Evolutionary conservation across 2,888 invertebrate genomes (phyloP).

Genomic region (Craniophora ligustri): DNA sequence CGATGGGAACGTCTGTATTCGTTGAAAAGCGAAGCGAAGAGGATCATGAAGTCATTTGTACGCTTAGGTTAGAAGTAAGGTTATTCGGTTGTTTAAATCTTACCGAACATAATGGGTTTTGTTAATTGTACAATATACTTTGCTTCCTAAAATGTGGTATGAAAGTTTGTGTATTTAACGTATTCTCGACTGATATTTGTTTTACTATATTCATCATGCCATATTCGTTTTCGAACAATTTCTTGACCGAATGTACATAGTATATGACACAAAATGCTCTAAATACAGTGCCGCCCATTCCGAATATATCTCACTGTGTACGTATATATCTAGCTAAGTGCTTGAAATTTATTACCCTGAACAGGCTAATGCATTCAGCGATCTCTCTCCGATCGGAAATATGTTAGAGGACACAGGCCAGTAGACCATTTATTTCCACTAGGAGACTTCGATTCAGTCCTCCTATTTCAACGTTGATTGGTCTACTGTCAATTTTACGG

Average conservation of each 20-base stretch:
- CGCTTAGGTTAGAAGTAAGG: too few species aligned
- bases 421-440: background rate
- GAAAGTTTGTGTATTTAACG: too few species aligned
- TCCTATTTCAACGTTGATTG: background rate
- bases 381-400: slow-evolving; percentile 9
- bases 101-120: too few species aligned
- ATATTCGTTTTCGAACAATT: too few species aligned
- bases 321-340: slow-evolving; percentile 18
- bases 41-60: too few species aligned
- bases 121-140: too few species aligned
- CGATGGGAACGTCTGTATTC: too few species aligned
- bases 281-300: background rate
- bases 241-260: background rate
- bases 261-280: background rate
- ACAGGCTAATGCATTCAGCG: slow-evolving; percentile 18
- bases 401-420: slow-evolving; percentile 8
- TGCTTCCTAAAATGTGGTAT: too few species aligned
- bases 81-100: too few species aligned
- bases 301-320: slow-evolving; percentile 6
- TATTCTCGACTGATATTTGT: too few species aligned
- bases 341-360: slow-evolving; percentile 16
- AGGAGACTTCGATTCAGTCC: background rate
- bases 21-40: too few species aligned
- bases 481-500: background rate
- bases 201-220: too few species aligned